Conservation (phyloP, 2,888 invertebrate genomes). For the Allolobophora icterica region DNA sequence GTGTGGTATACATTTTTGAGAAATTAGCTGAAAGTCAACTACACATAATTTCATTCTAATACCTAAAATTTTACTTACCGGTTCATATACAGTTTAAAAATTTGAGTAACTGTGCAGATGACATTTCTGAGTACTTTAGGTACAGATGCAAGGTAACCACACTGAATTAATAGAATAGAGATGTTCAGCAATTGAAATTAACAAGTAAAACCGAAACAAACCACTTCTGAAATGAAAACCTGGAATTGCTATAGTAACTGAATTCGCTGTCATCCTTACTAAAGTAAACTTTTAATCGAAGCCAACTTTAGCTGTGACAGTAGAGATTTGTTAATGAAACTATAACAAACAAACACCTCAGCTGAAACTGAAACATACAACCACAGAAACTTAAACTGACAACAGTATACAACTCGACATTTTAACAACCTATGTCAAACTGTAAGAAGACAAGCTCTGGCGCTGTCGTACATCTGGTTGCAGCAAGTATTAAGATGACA, state of each 20-base stretch:
- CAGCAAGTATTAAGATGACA: not conserved
- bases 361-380: not conserved
- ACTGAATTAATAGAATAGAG: not conserved
- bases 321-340: not conserved
- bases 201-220: not conserved
- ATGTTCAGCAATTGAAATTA: not conserved
- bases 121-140: too few species aligned
- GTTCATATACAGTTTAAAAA: too few species aligned
- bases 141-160: not conserved
- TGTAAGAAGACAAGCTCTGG: not conserved
- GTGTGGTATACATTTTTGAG: too few species aligned
- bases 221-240: not conserved
- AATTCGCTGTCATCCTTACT: not conserved
- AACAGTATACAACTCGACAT: not conserved
- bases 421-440: not conserved
- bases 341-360: not conserved
- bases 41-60: too few species aligned
- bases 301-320: not conserved
- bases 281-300: too few species aligned
- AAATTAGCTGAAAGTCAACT: too few species aligned
- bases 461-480: accelerated
- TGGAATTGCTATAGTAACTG: not conserved
- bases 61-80: too few species aligned
- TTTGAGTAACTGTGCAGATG: too few species aligned
- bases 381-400: not conserved